Evolutionary conservation across 2,888 invertebrate genomes (phyloP).

Genomic region (Diarsia brunnea): DNA sequence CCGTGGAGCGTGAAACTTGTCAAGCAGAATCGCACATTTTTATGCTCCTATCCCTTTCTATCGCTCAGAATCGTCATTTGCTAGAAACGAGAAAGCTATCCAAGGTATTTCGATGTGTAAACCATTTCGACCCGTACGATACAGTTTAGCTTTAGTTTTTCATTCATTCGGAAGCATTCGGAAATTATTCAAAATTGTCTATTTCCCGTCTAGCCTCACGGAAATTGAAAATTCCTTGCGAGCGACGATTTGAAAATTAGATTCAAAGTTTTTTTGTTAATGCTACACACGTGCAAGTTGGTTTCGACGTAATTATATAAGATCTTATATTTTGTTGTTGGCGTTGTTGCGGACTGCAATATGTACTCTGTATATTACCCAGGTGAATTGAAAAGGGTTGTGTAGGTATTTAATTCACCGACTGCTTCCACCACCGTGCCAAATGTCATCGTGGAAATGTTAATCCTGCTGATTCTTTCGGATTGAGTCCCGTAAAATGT

Average conservation of each 20-base stretch:
- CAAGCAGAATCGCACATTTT: too few species aligned
- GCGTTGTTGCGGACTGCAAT: too few species aligned
- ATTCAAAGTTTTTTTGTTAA: neutral
- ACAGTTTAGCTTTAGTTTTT: neutral
- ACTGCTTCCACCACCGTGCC: neutral
- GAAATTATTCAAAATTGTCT: conserved; percentile 29
- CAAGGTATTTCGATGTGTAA: neutral
- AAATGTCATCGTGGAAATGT: neutral
- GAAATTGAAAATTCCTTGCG: conserved; percentile 41
- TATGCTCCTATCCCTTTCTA: too few species aligned
- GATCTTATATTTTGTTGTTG: too few species aligned
- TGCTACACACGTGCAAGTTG: conserved; percentile 6
- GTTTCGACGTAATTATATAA: neutral
- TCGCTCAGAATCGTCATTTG: too few species aligned
- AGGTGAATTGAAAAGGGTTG: too few species aligned
- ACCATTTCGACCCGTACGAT: neutral
- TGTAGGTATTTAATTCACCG: neutral
- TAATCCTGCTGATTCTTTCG: neutral
- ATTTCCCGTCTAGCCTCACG: conserved; percentile 53
- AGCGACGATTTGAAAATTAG: conserved; percentile 17
- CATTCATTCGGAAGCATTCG: neutral
- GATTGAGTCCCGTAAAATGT: neutral
- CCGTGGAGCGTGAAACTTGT: too few species aligned
- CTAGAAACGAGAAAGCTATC: too few species aligned
- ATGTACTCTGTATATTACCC: too few species aligned